A percentile compares a stretch with the other conserved stretches of the same genome.
Conservation (phyloP, 2,797 vertebrate species). For the Monodelphis domestica region DNA sequence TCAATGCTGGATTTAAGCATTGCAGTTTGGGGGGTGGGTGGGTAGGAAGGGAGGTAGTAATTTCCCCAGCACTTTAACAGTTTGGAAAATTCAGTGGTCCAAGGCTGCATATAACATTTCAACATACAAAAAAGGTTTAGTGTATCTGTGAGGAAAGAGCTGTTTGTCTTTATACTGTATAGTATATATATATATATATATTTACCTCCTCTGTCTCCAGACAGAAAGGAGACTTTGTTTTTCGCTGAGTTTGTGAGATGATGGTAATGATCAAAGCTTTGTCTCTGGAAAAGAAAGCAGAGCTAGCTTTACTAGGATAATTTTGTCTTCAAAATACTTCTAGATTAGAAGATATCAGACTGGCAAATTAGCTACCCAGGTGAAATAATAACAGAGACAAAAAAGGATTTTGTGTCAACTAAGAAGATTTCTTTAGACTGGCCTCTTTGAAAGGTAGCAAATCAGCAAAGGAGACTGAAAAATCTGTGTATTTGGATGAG, state of each 20-base stretch:
- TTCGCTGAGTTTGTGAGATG: conserved; percentile 6
- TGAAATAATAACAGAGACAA: background rate
- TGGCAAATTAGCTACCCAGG: background rate
- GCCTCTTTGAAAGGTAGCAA: background rate
- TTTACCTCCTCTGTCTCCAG: background rate
- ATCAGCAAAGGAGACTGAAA: background rate
- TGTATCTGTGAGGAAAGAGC: background rate
- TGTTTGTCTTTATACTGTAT: background rate
- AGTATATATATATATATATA: too few relatives aligned
- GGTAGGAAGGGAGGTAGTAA: background rate
- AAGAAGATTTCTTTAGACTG: background rate
- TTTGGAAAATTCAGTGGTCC: background rate
- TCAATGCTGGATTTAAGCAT: conserved; percentile 46
- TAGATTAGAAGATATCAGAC: background rate
- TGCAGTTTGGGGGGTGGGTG: background rate
- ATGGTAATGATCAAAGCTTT: background rate
- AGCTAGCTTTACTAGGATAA: conserved; percentile 6
- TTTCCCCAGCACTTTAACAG: background rate
- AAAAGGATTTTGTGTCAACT: background rate
- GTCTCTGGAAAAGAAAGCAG: conserved; percentile 9
- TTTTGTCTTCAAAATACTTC: conserved; percentile 17
- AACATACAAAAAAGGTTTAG: background rate
- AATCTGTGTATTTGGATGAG: background rate
- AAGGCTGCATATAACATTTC: background rate
- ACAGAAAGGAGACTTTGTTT: background rate